Conservation (phyloP, 2,888 invertebrate species). For the Drosophila prostipennis region DNA sequence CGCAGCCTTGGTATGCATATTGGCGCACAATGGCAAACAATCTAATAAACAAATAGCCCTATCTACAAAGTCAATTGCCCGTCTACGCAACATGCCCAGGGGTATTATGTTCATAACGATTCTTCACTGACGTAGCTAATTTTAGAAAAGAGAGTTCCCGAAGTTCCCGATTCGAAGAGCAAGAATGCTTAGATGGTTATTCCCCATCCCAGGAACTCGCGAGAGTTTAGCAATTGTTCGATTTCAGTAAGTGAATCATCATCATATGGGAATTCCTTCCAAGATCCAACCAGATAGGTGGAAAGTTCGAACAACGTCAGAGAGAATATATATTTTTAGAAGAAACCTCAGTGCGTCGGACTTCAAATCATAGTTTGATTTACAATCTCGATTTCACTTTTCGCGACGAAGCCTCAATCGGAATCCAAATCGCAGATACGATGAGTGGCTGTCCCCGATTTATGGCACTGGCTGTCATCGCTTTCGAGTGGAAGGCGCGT, state of each 20-base stretch:
- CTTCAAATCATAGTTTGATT: not conserved
- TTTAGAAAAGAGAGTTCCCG: not conserved
- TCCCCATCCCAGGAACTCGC: not conserved
- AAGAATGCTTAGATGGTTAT: not conserved
- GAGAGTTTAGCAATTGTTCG: not conserved
- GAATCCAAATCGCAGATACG: constrained; percentile 22
- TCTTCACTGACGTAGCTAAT: constrained; percentile 1
- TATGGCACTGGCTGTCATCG: constrained; percentile 16
- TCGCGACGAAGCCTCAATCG: not conserved
- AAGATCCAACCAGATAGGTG: not conserved
- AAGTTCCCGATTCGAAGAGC: not conserved
- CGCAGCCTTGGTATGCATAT: constrained; percentile 68
- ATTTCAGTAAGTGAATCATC: not conserved
- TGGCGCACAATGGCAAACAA: constrained; percentile 65
- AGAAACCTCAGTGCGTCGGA: not conserved
- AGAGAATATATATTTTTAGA: constrained; percentile 1
- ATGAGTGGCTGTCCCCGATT: constrained; percentile 37
- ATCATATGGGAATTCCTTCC: constrained; percentile 3
- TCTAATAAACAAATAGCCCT: constrained; percentile 47
- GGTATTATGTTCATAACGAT: not conserved
- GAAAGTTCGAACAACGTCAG: constrained; percentile 5
- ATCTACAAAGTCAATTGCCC: constrained; percentile 34
- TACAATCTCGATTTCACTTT: constrained; percentile 2
- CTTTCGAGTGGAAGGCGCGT: constrained; percentile 46
- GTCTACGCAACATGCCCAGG: constrained; percentile 32